Percentiles rank a stretch among this genome's conserved stretches.
phyloP scores from a whole-genome alignment of 2,888 invertebrate species.

The Aricia artaxerxes region DNA sequence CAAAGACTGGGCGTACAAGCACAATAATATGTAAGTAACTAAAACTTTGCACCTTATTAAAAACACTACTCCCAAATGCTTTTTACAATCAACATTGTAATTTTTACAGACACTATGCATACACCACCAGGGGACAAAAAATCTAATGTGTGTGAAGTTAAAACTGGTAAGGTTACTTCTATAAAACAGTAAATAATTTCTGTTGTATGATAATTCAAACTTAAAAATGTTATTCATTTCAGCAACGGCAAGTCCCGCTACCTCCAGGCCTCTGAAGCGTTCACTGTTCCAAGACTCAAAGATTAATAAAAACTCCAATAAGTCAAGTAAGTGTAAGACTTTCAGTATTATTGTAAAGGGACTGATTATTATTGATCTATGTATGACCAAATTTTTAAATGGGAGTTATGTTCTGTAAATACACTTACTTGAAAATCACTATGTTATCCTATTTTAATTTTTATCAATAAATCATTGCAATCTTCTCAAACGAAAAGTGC shows the following conservation, averaged over 20 bases:
- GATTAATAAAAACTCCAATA: background rate
- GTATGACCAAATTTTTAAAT: background rate
- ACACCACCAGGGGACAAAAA: background rate
- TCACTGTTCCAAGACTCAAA: background rate
- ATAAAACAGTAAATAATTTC: background rate
- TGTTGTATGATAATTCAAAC: background rate
- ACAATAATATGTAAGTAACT: background rate
- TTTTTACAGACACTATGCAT: background rate
- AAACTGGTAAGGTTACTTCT: background rate
- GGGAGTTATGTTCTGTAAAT: background rate
- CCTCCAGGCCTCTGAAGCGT: background rate
- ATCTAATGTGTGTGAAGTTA: background rate
- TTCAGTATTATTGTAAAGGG: too few relatives aligned
- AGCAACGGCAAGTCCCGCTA: background rate
- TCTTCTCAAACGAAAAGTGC: background rate
- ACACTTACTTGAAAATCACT: background rate
- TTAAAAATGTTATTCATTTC: background rate
- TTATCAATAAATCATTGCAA: background rate
- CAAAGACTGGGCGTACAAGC: conserved; percentile 1
- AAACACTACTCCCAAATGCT: conserved; percentile 2
- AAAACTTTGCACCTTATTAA: background rate
- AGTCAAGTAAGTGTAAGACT: too few relatives aligned
- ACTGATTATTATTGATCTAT: too few relatives aligned
- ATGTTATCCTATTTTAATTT: too few relatives aligned
- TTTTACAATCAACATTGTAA: conserved; percentile 3